phyloP scores from a whole-genome alignment of 2,888 invertebrate genomes.

The Thera britannica region DNA sequence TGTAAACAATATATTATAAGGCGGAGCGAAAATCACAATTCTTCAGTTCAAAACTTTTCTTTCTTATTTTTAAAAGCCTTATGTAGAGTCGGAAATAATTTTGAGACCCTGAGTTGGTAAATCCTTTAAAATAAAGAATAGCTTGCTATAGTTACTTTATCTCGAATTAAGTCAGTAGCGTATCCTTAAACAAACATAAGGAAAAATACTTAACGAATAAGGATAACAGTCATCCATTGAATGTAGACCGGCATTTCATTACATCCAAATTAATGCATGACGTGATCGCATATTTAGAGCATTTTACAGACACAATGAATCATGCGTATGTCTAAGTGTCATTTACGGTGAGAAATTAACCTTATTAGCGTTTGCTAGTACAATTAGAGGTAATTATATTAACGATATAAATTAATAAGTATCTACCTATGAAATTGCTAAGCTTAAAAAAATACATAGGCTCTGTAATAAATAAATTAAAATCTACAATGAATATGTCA shows the following conservation, averaged over 20 bases:
- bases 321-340: constrained; percentile 39
- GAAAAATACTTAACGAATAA: constrained; percentile 19
- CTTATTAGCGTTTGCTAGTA: constrained; percentile 29
- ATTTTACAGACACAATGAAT: constrained; percentile 36
- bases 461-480: too few relatives aligned
- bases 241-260: constrained; percentile 18
- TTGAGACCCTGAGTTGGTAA: neutral
- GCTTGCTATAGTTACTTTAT: neutral
- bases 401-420: neutral
- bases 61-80: too few relatives aligned
- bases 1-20: too few relatives aligned
- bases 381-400: constrained; percentile 2
- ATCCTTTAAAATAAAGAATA: neutral
- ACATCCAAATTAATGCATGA: constrained; percentile 36
- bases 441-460: too few relatives aligned
- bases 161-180: neutral
- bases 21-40: too few relatives aligned
- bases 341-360: constrained; percentile 33
- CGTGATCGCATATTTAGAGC: constrained; percentile 41
- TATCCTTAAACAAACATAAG: neutral
- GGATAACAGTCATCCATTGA: constrained; percentile 31
- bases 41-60: too few relatives aligned
- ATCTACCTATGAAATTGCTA: too few relatives aligned
- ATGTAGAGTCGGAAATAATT: neutral
- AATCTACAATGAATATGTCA: too few relatives aligned